phyloP scores from a whole-genome alignment of 1,140 invertebrate species.

The Drosophila serrata region DNA sequence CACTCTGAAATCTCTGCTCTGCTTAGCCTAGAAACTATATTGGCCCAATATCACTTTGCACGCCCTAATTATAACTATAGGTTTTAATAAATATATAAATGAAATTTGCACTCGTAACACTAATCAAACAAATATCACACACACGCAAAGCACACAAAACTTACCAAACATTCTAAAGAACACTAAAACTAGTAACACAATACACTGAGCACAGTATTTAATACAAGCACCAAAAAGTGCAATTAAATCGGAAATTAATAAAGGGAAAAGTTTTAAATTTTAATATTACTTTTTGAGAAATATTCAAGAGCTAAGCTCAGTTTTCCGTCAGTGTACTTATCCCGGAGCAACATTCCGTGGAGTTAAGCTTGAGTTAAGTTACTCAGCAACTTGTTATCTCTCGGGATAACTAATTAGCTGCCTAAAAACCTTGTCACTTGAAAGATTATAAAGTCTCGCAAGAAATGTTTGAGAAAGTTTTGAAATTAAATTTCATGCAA shows the following conservation, averaged over 20 bases:
- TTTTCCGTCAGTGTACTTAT: not conserved
- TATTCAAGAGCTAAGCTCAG: not conserved
- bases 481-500: conserved; percentile 30
- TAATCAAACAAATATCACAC: conserved; percentile 11
- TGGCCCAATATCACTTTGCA: conserved; percentile 40
- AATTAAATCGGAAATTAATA: conserved; percentile 34
- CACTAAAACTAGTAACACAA: conserved; percentile 19
- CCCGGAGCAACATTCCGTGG: not conserved
- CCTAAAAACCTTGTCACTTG: not conserved
- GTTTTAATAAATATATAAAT: conserved; percentile 6
- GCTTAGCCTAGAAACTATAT: conserved; percentile 36
- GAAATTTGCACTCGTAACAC: conserved; percentile 21
- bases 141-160: conserved; percentile 23
- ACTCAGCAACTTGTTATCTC: not conserved
- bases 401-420: not conserved
- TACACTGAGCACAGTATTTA: conserved; percentile 21
- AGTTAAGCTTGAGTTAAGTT: not conserved
- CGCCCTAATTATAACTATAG: conserved; percentile 26
- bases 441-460: not conserved
- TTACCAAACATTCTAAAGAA: conserved; percentile 23
- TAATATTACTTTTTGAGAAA: too few relatives aligned
- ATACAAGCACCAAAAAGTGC: conserved; percentile 23
- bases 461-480: conserved; percentile 30
- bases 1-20: conserved; percentile 35
- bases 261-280: not conserved